These are phyloP conservation scores for Tridacna gigas DNA, from an alignment of 2,888 invertebrate species.

Conservation along the genomic window DNA sequence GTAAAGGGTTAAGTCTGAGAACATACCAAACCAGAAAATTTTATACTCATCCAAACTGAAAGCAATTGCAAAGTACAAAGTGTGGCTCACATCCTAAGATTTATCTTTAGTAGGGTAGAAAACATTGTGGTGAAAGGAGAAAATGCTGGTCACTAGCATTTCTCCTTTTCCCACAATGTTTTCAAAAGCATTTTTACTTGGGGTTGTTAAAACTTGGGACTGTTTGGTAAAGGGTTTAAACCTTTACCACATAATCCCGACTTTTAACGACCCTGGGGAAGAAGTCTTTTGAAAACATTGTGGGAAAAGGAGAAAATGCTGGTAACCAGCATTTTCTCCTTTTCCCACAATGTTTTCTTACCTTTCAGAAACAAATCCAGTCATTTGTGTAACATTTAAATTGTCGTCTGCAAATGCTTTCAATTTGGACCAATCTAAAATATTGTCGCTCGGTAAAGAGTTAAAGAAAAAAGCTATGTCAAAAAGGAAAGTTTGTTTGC, in stretches of 20 bases:
- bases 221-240: not conserved
- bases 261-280: not conserved
- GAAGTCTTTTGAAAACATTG: not conserved
- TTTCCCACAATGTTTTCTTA: conserved; percentile 6
- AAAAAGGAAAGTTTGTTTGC: no score
- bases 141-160: not conserved
- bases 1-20: no score
- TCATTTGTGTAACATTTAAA: no score
- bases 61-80: no score
- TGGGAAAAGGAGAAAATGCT: conserved; percentile 12
- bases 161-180: not conserved
- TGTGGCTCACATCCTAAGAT: no score
- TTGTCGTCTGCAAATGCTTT: not conserved
- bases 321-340: not conserved
- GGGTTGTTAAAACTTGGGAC: not conserved
- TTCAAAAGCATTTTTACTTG: not conserved
- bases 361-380: no score
- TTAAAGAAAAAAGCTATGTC: no score
- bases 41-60: no score
- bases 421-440: not conserved
- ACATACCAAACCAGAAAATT: no score
- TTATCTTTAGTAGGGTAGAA: not conserved
- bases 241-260: not conserved
- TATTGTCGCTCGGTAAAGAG: not conserved
- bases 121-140: not conserved